Percentiles rank a stretch among this genome's conserved stretches.
Evolutionary conservation across 2,888 invertebrate species (phyloP).

Genomic region (Spodoptera exigua): DNA sequence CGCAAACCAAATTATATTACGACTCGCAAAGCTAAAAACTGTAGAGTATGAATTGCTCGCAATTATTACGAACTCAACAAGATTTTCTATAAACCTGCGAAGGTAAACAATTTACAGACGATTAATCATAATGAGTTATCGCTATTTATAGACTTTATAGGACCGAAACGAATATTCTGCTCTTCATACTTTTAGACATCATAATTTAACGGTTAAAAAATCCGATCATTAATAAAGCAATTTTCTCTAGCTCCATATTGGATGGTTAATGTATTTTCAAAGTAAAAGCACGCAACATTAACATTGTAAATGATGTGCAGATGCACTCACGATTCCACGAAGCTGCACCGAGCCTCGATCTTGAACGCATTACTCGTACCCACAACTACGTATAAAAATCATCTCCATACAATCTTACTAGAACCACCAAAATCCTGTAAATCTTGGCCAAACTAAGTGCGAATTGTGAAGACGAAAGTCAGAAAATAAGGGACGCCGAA

Average conservation of each 20-base stretch:
- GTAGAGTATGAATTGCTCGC: constrained; percentile 30
- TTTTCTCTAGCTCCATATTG: constrained; percentile 66
- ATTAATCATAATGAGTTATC: constrained; percentile 19
- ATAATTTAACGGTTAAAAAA: constrained; percentile 57
- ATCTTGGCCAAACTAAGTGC: constrained; percentile 44
- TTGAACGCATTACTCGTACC: constrained; percentile 57
- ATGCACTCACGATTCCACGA: constrained; percentile 66
- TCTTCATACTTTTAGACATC: constrained; percentile 38
- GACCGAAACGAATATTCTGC: constrained; percentile 26
- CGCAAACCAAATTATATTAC: constrained; percentile 48
- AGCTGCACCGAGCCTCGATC: constrained; percentile 56
- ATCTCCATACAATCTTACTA: constrained; percentile 54
- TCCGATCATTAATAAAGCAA: constrained; percentile 65
- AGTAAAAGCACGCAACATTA: constrained; percentile 71
- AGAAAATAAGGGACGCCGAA: constrained; percentile 54
- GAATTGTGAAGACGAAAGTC: constrained; percentile 53
- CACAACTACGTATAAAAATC: constrained; percentile 47
- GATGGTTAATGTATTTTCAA: constrained; percentile 67
- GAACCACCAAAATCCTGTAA: constrained; percentile 50
- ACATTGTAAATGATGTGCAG: constrained; percentile 72
- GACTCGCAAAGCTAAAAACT: constrained; percentile 38
- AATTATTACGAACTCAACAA: constrained; percentile 22
- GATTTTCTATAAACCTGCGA: constrained; percentile 9
- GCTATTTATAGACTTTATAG: constrained; percentile 21
- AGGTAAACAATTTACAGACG: constrained; percentile 5